Percentiles rank a stretch among this genome's conserved stretches.
phyloP scores from a whole-genome alignment of 2,888 invertebrate species.

The Cinara cedri region DNA sequence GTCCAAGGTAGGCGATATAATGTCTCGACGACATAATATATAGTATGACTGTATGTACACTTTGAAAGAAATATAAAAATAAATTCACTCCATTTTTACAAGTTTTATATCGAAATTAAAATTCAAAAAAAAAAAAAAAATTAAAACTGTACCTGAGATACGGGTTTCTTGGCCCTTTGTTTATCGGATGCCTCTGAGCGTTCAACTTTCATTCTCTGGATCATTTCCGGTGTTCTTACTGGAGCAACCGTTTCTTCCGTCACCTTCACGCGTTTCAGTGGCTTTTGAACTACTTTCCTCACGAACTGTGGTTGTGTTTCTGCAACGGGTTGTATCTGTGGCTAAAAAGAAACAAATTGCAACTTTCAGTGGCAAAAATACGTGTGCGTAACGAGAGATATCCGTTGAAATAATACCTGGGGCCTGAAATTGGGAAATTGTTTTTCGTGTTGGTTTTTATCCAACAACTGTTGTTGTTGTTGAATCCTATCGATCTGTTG shows the following conservation, averaged over 20 bases:
- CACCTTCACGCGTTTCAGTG: conserved; percentile 44
- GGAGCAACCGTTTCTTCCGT: conserved; percentile 10
- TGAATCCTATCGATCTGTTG: conserved; percentile 31
- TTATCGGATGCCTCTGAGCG: conserved; percentile 42
- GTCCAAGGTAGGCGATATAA: too few species aligned
- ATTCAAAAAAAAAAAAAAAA: not conserved
- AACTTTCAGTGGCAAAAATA: too few species aligned
- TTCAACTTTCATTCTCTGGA: conserved; percentile 52
- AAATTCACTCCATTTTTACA: not conserved
- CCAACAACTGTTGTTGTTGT: conserved; percentile 44
- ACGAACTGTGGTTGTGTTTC: conserved; percentile 25
- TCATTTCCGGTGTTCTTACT: conserved; percentile 44
- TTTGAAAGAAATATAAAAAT: too few species aligned
- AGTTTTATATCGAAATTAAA: not conserved
- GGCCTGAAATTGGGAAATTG: conserved; percentile 21
- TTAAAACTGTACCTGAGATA: conserved; percentile 68
- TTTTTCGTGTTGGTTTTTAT: conserved; percentile 17
- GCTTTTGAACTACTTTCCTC: conserved; percentile 41
- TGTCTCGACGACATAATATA: too few species aligned
- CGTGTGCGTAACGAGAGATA: not conserved
- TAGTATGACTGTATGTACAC: too few species aligned
- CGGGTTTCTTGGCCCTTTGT: conserved; percentile 69
- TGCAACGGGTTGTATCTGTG: conserved; percentile 5
- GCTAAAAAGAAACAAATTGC: conserved; percentile 5
- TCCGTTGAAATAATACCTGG: conserved; percentile 40